Conservation (phyloP, 1,140 invertebrate genomes). For the Mya arenaria region DNA sequence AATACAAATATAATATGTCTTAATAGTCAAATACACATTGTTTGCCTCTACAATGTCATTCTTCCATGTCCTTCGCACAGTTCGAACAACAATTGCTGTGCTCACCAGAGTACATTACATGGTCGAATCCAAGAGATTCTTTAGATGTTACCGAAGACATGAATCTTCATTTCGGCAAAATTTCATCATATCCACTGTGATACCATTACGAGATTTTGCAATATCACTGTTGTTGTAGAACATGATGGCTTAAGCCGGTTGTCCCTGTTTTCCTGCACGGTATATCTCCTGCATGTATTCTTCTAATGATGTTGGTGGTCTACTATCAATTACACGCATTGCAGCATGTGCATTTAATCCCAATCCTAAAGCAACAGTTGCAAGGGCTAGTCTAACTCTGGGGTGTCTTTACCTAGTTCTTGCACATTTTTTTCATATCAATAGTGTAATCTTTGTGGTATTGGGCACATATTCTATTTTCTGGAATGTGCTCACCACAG, state of each 20-base stretch:
- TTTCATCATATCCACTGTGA: too few species aligned
- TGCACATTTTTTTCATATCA: constrained; percentile 53
- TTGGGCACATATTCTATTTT: constrained; percentile 58
- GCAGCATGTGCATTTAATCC: constrained; percentile 53
- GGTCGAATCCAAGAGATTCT: too few species aligned
- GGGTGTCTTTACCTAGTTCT: constrained; percentile 47
- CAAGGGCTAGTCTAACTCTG: constrained; percentile 52
- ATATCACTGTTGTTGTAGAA: constrained; percentile 62
- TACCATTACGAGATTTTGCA: constrained; percentile 38
- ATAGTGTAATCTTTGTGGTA: constrained; percentile 58
- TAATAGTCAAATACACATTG: too few species aligned
- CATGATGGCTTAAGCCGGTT: constrained; percentile 43
- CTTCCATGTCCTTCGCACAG: too few species aligned
- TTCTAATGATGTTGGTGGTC: constrained; percentile 59
- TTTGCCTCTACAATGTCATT: too few species aligned
- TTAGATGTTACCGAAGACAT: too few species aligned
- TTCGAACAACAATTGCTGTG: too few species aligned
- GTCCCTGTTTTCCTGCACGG: constrained; percentile 52
- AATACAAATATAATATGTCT: too few species aligned
- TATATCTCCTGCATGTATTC: constrained; percentile 61
- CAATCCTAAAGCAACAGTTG: constrained; percentile 64
- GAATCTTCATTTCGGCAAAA: too few species aligned
- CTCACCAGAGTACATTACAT: too few species aligned
- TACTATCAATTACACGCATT: constrained; percentile 42
- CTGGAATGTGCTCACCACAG: constrained; percentile 27